A percentile compares a stretch with the other conserved stretches of the same genome.
These are phyloP conservation scores for Neoarius graeffei DNA, from an alignment of 2,113 vertebrate genomes.

Conservation along the genomic window DNA sequence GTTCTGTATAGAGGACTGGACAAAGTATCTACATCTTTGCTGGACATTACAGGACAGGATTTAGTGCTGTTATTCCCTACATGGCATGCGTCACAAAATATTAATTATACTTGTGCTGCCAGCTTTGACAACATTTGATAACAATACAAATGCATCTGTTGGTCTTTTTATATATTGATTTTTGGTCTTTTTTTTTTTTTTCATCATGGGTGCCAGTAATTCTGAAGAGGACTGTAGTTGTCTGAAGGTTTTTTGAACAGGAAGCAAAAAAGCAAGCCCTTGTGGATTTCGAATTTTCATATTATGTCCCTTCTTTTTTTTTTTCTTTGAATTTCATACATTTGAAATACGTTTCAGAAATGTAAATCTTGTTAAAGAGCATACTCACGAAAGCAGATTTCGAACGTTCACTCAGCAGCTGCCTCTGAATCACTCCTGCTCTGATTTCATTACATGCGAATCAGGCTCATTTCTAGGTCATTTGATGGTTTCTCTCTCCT, in stretches of 20 bases:
- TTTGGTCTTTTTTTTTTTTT: neutral
- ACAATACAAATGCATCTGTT: neutral
- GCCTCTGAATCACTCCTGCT: conserved; percentile 4
- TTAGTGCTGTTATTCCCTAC: neutral
- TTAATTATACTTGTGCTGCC: neutral
- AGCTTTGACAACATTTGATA: neutral
- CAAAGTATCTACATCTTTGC: neutral
- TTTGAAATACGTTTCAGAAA: neutral
- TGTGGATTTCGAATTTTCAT: neutral
- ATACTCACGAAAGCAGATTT: neutral
- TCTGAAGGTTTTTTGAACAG: neutral
- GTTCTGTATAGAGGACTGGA: neutral
- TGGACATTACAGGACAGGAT: neutral
- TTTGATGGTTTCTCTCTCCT: conserved; percentile 27
- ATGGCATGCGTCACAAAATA: neutral
- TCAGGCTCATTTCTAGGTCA: conserved; percentile 13
- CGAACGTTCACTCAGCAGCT: neutral
- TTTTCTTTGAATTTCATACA: neutral
- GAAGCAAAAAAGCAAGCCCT: neutral
- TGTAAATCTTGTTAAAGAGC: neutral
- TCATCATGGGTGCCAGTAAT: neutral
- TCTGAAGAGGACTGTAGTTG: neutral
- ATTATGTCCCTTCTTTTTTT: neutral
- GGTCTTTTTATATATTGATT: neutral
- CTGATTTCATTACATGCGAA: conserved; percentile 11